Evolutionary conservation across 2,888 invertebrate genomes (phyloP).

Genomic region (Dioctria rufipes): DNA sequence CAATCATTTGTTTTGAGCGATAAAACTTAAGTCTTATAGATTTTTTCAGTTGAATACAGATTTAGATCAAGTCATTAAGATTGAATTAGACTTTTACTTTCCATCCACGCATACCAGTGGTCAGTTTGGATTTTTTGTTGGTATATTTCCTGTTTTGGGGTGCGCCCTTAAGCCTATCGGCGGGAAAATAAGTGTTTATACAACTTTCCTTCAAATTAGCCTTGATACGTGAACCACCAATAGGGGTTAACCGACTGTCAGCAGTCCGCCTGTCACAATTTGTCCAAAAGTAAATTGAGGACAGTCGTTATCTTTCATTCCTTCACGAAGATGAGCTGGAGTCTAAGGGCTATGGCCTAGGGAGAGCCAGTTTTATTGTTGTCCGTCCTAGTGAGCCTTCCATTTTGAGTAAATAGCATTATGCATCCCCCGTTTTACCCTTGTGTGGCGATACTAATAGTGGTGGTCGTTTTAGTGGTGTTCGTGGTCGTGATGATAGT

Average conservation of each 20-base stretch:
- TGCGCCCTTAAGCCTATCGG: too few species aligned
- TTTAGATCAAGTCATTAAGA: background rate
- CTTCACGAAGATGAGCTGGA: background rate
- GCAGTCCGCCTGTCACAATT: too few species aligned
- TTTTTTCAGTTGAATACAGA: background rate
- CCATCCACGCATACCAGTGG: slow-evolving; percentile 6
- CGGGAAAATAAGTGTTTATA: too few species aligned
- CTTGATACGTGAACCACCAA: too few species aligned
- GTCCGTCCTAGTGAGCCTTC: slow-evolving; percentile 33
- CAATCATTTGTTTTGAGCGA: background rate
- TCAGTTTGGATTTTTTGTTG: too few species aligned
- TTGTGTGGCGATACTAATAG: background rate
- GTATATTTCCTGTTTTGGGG: too few species aligned
- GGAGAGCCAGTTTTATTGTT: slow-evolving; percentile 43
- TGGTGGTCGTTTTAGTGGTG: too few species aligned
- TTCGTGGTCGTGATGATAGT: background rate
- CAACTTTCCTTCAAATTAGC: too few species aligned
- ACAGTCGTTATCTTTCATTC: slow-evolving; percentile 48
- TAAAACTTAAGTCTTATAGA: background rate
- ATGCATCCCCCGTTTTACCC: background rate
- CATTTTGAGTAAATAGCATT: slow-evolving; percentile 40
- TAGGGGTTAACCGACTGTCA: too few species aligned
- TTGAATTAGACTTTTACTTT: background rate
- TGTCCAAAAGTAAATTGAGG: slow-evolving; percentile 53
- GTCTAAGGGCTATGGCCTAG: background rate